Evolutionary conservation across 2,797 vertebrate genomes (phyloP).

Genomic region (Sebastes minor): DNA sequence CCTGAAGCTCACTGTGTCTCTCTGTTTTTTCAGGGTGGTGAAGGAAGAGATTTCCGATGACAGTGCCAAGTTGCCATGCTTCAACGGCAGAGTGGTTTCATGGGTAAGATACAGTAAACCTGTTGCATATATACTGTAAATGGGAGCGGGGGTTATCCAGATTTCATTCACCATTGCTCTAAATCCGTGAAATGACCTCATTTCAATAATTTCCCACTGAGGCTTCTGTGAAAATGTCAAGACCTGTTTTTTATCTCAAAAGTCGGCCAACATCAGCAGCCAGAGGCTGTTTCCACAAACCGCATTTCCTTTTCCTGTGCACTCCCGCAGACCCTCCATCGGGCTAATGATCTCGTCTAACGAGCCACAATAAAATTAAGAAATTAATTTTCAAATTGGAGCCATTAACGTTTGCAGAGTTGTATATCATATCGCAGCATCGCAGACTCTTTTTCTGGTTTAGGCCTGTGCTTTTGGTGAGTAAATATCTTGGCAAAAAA

Average conservation of each 20-base stretch:
- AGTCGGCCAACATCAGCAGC: slow-evolving; percentile 16
- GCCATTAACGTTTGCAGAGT: not conserved
- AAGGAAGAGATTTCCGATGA: slow-evolving; percentile 96
- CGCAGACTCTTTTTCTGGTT: not conserved
- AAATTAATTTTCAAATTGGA: slow-evolving; percentile 2
- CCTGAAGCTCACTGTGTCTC: slow-evolving; percentile 18
- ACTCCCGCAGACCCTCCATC: slow-evolving; percentile 3
- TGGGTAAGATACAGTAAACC: slow-evolving; percentile 80
- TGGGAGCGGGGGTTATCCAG: not conserved
- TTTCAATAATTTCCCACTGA: not conserved
- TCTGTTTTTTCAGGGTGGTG: slow-evolving; percentile 84
- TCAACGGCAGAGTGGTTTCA: slow-evolving; percentile 91
- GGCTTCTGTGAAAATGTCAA: slow-evolving; percentile 24
- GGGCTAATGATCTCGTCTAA: slow-evolving; percentile 9
- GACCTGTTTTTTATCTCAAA: slow-evolving; percentile 9
- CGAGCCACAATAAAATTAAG: slow-evolving; percentile 12
- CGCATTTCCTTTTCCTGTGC: slow-evolving; percentile 15
- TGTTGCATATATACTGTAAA: not conserved
- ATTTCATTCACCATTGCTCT: not conserved
- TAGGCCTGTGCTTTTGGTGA: not conserved
- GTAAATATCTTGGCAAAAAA: not conserved
- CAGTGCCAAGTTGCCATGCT: slow-evolving; percentile 87
- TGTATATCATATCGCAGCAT: not conserved
- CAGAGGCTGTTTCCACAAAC: slow-evolving; percentile 19
- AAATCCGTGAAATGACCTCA: not conserved